A percentile compares a stretch with the other conserved stretches of the same genome.
These are phyloP conservation scores for Platycheirus rosarum DNA, from an alignment of 2,888 invertebrate species.

Conservation along the genomic window DNA sequence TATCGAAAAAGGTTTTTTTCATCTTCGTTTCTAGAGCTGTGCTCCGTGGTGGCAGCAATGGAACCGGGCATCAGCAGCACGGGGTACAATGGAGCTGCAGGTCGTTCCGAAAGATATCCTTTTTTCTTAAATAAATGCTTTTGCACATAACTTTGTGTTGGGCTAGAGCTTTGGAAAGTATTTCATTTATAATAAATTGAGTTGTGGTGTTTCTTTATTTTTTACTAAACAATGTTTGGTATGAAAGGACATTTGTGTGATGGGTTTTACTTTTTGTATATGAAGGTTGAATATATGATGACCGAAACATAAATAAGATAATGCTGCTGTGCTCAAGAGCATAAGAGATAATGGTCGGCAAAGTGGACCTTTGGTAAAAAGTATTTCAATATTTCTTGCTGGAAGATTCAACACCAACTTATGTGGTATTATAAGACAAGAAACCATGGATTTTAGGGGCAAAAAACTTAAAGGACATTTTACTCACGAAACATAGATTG, in stretches of 20 bases:
- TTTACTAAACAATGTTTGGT: constrained; percentile 15
- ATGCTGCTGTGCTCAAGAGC: no score
- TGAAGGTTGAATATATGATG: constrained; percentile 13
- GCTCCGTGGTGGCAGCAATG: not conserved
- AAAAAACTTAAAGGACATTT: no score
- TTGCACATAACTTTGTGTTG: constrained; percentile 49
- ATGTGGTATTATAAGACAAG: no score
- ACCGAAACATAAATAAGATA: constrained; percentile 16
- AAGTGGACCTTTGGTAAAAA: no score
- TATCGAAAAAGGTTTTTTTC: constrained; percentile 65
- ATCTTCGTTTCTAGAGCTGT: constrained; percentile 7
- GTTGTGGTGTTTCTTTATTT: constrained; percentile 41
- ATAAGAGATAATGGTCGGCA: no score
- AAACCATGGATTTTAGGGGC: no score
- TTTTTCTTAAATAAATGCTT: constrained; percentile 42
- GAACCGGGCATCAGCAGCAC: no score
- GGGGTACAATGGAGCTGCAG: constrained; percentile 23
- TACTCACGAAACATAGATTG: no score
- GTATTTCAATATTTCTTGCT: no score
- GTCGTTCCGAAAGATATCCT: constrained; percentile 31
- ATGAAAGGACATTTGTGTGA: constrained; percentile 22
- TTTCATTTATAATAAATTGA: constrained; percentile 63
- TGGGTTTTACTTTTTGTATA: not conserved
- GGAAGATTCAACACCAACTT: no score
- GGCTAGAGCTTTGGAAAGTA: constrained; percentile 45